These are phyloP conservation scores for Gambusia yucatana DNA, from an alignment of 2,797 vertebrate genomes.

Conservation along the genomic window DNA sequence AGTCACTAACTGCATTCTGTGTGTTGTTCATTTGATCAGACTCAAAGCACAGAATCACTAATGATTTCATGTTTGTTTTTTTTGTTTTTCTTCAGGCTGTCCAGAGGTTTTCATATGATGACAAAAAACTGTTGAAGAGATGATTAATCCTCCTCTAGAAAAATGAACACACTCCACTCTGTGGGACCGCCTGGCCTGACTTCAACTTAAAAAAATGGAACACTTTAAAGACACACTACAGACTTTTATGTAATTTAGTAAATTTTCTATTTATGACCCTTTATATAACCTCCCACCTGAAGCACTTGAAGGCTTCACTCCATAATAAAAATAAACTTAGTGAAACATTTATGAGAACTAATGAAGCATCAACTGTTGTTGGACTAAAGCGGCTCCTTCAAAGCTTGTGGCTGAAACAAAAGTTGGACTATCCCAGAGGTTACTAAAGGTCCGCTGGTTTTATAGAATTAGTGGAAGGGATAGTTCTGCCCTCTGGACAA, in stretches of 20 bases:
- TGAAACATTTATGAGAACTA: conserved; percentile 39
- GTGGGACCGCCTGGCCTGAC: conserved; percentile 26
- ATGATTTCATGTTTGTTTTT: neutral
- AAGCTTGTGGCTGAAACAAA: conserved; percentile 8
- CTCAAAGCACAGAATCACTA: conserved; percentile 15
- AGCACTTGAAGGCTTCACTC: conserved; percentile 57
- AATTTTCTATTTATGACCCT: conserved; percentile 63
- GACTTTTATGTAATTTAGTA: conserved; percentile 56
- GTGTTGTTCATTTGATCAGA: conserved; percentile 1
- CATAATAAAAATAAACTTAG: conserved; percentile 28
- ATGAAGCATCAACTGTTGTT: conserved; percentile 29
- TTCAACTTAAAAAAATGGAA: conserved; percentile 47
- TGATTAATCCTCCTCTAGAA: conserved; percentile 23
- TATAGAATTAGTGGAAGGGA: conserved; percentile 30
- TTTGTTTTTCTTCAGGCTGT: conserved; percentile 34
- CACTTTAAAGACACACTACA: conserved; percentile 65
- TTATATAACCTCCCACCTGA: conserved; percentile 42
- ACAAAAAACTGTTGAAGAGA: conserved; percentile 21
- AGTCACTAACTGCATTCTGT: neutral
- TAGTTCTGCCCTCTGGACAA: conserved; percentile 35
- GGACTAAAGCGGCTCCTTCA: conserved; percentile 44
- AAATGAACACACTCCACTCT: conserved; percentile 38
- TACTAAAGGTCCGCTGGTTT: conserved; percentile 38
- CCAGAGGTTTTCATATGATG: conserved; percentile 21
- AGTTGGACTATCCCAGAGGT: conserved; percentile 27